These are phyloP conservation scores for Anthopleura sola DNA, from an alignment of 64 coral and sea anemone genomes.

Conservation along the genomic window DNA sequence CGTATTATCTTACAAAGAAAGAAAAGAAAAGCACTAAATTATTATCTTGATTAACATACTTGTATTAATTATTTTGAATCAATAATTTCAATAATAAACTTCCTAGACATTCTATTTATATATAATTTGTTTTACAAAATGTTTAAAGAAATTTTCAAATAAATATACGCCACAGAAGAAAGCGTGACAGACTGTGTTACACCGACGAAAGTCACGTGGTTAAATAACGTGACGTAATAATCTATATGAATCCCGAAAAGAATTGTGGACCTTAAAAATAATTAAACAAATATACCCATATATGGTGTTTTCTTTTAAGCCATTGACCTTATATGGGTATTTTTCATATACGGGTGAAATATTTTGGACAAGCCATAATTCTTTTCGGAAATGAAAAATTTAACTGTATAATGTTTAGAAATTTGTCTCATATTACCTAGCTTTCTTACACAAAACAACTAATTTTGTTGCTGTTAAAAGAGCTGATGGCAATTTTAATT, in stretches of 20 bases:
- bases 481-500: background rate
- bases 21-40: background rate
- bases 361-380: background rate
- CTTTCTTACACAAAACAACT: too few relatives aligned
- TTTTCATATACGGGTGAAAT: background rate
- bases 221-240: background rate
- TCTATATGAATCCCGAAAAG: background rate
- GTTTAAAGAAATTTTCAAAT: background rate
- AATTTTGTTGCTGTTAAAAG: background rate
- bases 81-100: background rate
- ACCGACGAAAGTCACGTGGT: background rate
- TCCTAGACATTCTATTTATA: background rate
- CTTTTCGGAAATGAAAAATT: background rate
- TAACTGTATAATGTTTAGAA: too few relatives aligned
- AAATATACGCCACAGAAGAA: background rate
- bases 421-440: too few relatives aligned
- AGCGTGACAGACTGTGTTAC: background rate
- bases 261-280: background rate
- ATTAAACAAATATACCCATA: background rate
- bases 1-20: background rate
- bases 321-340: background rate
- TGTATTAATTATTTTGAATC: background rate
- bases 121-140: slow-evolving; percentile 5
- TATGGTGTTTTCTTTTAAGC: background rate
- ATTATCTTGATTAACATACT: background rate